Base-by-base conservation (phyloP, 2,113 vertebrate species). In the Myotis davidii region DNA sequence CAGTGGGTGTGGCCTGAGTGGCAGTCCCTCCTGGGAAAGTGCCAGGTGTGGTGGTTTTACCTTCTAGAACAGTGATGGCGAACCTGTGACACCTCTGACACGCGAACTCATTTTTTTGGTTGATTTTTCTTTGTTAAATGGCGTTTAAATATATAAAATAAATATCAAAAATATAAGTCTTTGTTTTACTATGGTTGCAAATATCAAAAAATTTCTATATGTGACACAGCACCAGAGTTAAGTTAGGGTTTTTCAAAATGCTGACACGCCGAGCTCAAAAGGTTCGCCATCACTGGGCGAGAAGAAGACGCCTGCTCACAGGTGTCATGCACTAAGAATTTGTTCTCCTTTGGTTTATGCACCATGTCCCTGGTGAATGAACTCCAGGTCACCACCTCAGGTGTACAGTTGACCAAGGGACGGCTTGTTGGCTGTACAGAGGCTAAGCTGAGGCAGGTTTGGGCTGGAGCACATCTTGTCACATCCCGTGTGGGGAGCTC, bases 11-110 rank as follows among this genome's bases (percentile, higher is more conserved):
- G 52, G 17, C 34, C 54, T 11, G 37, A 82, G 52, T 25, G n/a
- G 21, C 23, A 18, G 54, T n/a, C 23, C 52, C 23, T 14, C 6
- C 3, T 29, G 4, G 65, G 78, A 34, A 12, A 29, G 16, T 9
- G 0, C 29, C 18, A 0, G 29, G 13, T 3, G 13, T 21, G 27
- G 4, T 4, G 16, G 45, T 56, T 25, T 20, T 16, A 16, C 25
- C 34, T 6, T 27, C 29, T 10, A 25, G 77, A 56, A 27, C 42
- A 42, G 42, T 42, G 42, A 42, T 42, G 42, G 42, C 42, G 42
- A 42, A 42, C 42, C 42, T 42, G 8, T 42, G 42, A 42, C 42
- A 42, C 5, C 6, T 6, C 6, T 42, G 42, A 42, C 42, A 42
- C 7, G 42, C 7, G 42, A 42, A 42, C 42, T 42, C 42, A 42